Conservation (phyloP, 2,888 invertebrate species). For the Epiblema foenella region DNA sequence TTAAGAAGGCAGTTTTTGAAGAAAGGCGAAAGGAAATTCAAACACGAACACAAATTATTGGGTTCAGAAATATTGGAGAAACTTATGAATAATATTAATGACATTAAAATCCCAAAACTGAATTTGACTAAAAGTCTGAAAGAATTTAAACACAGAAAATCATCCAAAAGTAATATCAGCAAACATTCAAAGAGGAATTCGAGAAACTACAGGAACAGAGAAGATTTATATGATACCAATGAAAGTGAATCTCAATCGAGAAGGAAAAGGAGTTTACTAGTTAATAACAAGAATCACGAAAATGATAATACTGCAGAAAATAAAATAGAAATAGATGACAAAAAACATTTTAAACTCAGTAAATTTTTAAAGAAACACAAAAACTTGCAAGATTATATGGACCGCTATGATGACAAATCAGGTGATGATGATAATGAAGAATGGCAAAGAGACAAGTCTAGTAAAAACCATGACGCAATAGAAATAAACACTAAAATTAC, state of each 20-base stretch:
- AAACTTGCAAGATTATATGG: conserved; percentile 55
- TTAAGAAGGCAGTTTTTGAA: conserved; percentile 49
- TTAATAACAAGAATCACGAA: conserved; percentile 34
- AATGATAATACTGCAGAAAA: conserved; percentile 54
- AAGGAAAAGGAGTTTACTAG: conserved; percentile 46
- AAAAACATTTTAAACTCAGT: conserved; percentile 58
- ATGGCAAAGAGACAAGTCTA: conserved; percentile 44
- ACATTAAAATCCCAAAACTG: conserved; percentile 46
- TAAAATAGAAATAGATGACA: conserved; percentile 56
- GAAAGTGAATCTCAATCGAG: conserved; percentile 49
- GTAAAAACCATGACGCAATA: conserved; percentile 50
- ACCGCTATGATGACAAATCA: conserved; percentile 50
- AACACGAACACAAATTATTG: conserved; percentile 47
- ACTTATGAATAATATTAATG: conserved; percentile 20
- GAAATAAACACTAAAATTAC: conserved; percentile 60
- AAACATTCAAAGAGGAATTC: conserved; percentile 44
- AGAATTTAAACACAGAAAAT: conserved; percentile 45
- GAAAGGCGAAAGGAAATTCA: conserved; percentile 46
- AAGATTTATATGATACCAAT: conserved; percentile 46
- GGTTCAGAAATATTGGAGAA: conserved; percentile 35
- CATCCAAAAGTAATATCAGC: conserved; percentile 41
- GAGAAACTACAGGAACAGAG: conserved; percentile 45
- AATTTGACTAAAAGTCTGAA: conserved; percentile 54
- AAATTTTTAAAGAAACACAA: conserved; percentile 64
- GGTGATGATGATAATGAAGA: conserved; percentile 36